These are phyloP conservation scores for Synanthedon formicaeformis DNA, from an alignment of 2,888 invertebrate genomes.

Conservation along the genomic window DNA sequence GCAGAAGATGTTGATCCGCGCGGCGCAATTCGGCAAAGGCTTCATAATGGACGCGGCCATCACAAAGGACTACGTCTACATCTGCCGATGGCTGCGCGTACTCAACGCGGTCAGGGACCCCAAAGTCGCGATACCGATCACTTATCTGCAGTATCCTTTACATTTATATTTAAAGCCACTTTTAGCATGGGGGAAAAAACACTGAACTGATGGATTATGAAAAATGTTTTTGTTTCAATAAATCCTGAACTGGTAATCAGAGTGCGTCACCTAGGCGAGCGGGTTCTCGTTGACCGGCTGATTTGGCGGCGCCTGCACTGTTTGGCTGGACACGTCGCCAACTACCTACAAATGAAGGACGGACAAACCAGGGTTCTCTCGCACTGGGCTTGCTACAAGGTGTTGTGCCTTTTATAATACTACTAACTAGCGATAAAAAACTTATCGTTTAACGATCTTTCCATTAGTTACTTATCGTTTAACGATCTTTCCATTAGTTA, in stretches of 20 bases:
- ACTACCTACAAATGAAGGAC: slow-evolving; percentile 87
- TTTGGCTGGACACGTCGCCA: slow-evolving; percentile 89
- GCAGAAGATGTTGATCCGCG: slow-evolving; percentile 90
- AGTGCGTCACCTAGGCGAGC: slow-evolving; percentile 75
- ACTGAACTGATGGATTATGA: too few species aligned
- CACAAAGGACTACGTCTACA: slow-evolving; percentile 83
- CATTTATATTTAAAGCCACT: background rate
- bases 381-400: slow-evolving; percentile 98
- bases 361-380: slow-evolving; percentile 89
- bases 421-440: background rate
- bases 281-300: slow-evolving; percentile 86
- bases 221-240: background rate
- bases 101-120: slow-evolving; percentile 88
- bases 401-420: slow-evolving; percentile 27
- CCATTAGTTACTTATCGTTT: too few species aligned
- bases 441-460: too few species aligned
- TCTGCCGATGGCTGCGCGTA: slow-evolving; percentile 88
- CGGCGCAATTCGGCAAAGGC: slow-evolving; percentile 95
- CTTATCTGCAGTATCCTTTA: slow-evolving; percentile 88
- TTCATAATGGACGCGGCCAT: slow-evolving; percentile 83
- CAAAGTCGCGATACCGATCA: slow-evolving; percentile 90
- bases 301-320: slow-evolving; percentile 91
- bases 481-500: too few species aligned
- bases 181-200: too few species aligned
- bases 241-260: slow-evolving; percentile 17